Conservation (phyloP, 2,888 invertebrate genomes). For the Bugula neritina region DNA sequence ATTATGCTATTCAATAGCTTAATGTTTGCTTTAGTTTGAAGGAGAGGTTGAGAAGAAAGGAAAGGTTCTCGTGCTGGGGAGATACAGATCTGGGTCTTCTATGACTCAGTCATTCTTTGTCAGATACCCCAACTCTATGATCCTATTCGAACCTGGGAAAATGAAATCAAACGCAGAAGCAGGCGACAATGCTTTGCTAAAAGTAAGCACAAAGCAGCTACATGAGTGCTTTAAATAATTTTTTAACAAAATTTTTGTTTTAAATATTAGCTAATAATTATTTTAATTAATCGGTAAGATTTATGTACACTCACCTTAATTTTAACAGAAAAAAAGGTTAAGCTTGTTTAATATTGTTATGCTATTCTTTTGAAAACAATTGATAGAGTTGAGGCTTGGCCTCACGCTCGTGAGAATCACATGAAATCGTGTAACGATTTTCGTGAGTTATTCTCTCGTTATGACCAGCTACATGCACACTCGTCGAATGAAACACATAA, state of each 20-base stretch:
- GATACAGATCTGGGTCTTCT: constrained; percentile 22
- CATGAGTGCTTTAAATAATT: too few relatives aligned
- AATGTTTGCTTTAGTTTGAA: neutral
- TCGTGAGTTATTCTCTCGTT: too few relatives aligned
- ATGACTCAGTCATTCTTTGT: constrained; percentile 22
- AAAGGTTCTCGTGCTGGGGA: constrained; percentile 11
- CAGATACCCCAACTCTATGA: neutral
- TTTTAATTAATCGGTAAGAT: neutral
- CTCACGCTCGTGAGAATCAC: too few relatives aligned
- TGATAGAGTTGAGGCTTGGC: too few relatives aligned
- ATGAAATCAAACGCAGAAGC: neutral
- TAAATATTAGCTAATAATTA: too few relatives aligned
- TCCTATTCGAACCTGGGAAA: constrained; percentile 16
- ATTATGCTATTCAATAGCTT: too few relatives aligned
- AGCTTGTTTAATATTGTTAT: neutral
- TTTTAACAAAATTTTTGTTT: too few relatives aligned
- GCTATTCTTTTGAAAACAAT: too few relatives aligned
- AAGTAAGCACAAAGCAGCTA: too few relatives aligned
- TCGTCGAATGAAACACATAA: too few relatives aligned
- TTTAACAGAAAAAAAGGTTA: neutral
- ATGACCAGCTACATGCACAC: too few relatives aligned
- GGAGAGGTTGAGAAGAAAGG: constrained; percentile 14
- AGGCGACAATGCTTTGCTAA: neutral
- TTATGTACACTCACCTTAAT: neutral
- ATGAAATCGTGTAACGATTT: too few relatives aligned